These are phyloP conservation scores for Proisotoma minuta DNA, from an alignment of 2,888 invertebrate species.

Conservation along the genomic window DNA sequence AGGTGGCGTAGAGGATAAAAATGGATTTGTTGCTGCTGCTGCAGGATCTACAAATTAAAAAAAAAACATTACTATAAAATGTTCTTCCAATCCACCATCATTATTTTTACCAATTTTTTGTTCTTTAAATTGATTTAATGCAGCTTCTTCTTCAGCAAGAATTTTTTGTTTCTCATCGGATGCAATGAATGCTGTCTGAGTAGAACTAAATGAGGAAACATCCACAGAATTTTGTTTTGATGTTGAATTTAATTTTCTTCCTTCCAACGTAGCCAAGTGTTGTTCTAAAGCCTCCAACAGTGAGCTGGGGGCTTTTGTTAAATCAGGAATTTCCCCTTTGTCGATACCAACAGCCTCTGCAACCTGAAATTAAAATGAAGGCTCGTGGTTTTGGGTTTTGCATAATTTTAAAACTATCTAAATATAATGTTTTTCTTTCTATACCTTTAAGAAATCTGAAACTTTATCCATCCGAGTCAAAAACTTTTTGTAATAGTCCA, in stretches of 20 bases:
- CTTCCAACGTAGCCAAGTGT: constrained; percentile 88
- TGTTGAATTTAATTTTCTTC: constrained; percentile 62
- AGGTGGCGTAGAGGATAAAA: constrained; percentile 39
- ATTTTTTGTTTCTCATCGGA: constrained; percentile 67
- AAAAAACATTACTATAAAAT: not conserved
- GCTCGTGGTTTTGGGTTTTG: not conserved
- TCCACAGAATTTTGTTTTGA: constrained; percentile 46
- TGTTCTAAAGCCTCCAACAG: constrained; percentile 94
- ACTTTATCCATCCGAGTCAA: constrained; percentile 97
- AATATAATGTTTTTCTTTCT: not conserved
- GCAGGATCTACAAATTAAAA: constrained; percentile 10
- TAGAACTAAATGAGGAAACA: constrained; percentile 44
- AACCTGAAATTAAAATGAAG: constrained; percentile 27
- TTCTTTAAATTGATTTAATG: constrained; percentile 92
- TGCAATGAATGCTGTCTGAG: constrained; percentile 45
- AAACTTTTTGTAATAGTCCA: constrained; percentile 98
- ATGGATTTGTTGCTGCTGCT: constrained; percentile 42
- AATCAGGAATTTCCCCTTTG: constrained; percentile 96
- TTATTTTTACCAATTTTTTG: constrained; percentile 23
- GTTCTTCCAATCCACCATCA: too few species aligned
- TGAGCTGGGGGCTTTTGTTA: constrained; percentile 96
- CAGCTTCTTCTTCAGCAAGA: constrained; percentile 92
- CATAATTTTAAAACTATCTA: not conserved
- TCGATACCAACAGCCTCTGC: constrained; percentile 86
- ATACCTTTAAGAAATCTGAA: constrained; percentile 85